phyloP scores from a whole-genome alignment of 2,113 vertebrate species.

The Corvus cornix region DNA sequence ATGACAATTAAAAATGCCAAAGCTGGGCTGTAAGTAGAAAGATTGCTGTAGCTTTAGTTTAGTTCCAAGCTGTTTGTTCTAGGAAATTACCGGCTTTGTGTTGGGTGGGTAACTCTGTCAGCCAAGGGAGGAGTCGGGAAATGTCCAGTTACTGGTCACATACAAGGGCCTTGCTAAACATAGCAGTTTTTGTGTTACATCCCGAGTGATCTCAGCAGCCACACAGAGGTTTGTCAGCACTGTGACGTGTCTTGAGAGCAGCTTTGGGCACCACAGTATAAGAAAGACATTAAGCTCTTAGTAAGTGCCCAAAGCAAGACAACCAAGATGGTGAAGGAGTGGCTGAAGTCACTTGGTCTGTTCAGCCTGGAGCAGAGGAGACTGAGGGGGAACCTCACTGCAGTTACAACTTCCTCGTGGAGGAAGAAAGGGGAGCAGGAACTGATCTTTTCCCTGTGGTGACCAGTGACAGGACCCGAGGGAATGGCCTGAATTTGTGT shows the following conservation, averaged over 20 bases:
- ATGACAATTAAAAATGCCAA: not conserved
- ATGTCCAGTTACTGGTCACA: not conserved
- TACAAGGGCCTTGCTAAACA: not conserved
- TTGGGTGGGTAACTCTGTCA: not conserved
- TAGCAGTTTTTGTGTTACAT: no score
- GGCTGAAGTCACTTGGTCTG: not conserved
- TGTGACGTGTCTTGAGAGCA: not conserved
- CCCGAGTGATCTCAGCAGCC: fast-evolving
- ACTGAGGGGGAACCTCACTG: fast-evolving
- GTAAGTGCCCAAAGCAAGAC: not conserved
- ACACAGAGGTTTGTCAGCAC: not conserved
- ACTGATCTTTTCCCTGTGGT: not conserved
- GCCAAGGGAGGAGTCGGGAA: not conserved
- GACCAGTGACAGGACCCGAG: not conserved
- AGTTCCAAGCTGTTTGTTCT: not conserved
- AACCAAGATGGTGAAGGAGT: not conserved
- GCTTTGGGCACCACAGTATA: not conserved
- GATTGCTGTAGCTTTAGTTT: not conserved
- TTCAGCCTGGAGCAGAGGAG: not conserved
- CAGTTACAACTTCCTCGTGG: not conserved
- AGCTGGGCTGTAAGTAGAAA: not conserved
- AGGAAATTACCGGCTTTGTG: fast-evolving
- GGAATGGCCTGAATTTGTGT: not conserved
- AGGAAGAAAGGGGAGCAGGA: not conserved
- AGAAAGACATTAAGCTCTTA: not conserved